Base-by-base conservation (phyloP, 2,888 invertebrate genomes). In the Acrobasis suavella region DNA sequence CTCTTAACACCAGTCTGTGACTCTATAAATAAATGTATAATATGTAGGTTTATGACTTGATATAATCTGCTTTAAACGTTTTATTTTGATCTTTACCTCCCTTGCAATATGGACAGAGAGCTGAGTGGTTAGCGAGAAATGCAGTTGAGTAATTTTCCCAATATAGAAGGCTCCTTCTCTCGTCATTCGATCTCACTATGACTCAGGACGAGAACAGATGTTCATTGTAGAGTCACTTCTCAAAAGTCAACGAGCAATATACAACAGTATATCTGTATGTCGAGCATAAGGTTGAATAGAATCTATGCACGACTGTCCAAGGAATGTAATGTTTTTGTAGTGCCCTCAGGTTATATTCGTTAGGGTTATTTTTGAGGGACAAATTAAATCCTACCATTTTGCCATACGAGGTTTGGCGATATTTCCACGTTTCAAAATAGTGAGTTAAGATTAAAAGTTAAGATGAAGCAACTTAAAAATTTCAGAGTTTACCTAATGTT, bases 111-210 rank as follows among this genome's bases (percentile, higher is more conserved):
- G 49, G 37, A 46, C 12, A 12, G 9, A 62, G 1, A 38, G 50
- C 38, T 38, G 37, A 46, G 22, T 16, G 15, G 17, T 6, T 14
- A 62, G 37, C 49, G 54, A 55, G 62, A 62, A 62, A 71, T 71
- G 68, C 69, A 46, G 78, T 87, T 89, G 89, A 89, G 89, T 85
- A 89, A 89, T 78, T 72, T 46, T 80, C 83, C 80, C 76, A 79
- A 87, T 90, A 82, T 87, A 89, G 86, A 58, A 74, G 71, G 74
- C 74, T 76, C 73, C 73, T 75, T 71, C 54, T 69, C 70, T 73
- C 73, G 78, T 82, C 81, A 82, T 77, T 71, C 65, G 70, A 76
- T 64, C 75, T 74, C 69, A 71, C 70, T 67, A 68, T 87, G 86
- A 87, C 70, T 88, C 87, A 86, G 76, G 67, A 67, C 66, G 64